A percentile compares a stretch with the other conserved stretches of the same genome.
These are phyloP conservation scores for Paramormyrops hopkinsi DNA, from an alignment of 2,797 vertebrate species.

Conservation along the genomic window DNA sequence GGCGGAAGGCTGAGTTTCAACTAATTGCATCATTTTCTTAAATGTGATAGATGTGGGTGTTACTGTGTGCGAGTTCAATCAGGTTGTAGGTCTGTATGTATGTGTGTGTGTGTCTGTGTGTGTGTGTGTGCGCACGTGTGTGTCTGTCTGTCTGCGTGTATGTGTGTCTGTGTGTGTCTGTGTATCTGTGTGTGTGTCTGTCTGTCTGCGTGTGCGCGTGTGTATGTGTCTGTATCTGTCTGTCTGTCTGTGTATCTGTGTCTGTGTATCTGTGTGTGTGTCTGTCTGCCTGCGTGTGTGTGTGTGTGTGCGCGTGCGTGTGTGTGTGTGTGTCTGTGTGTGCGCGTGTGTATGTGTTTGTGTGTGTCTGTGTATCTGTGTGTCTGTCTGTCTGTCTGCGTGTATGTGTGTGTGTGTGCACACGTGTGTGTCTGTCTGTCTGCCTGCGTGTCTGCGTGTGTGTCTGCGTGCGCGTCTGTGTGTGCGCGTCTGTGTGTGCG, in stretches of 20 bases:
- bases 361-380: neutral
- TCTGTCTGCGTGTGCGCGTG: neutral
- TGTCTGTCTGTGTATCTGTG: neutral
- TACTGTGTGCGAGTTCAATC: neutral
- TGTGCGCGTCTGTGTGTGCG: neutral
- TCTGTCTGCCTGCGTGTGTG: too few relatives aligned
- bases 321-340: too few relatives aligned
- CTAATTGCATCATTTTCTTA: neutral
- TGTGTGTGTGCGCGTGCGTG: neutral
- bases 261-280: too few relatives aligned
- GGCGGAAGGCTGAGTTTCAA: neutral
- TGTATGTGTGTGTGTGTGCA: too few relatives aligned
- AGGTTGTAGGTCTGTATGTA: neutral
- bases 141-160: neutral
- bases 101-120: neutral
- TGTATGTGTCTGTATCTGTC: neutral
- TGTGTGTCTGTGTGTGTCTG: neutral
- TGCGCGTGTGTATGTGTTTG: neutral
- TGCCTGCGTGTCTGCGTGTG: too few relatives aligned
- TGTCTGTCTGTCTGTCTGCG: too few relatives aligned
- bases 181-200: neutral
- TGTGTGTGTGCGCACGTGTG: neutral
- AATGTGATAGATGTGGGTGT: neutral
- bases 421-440: too few relatives aligned
- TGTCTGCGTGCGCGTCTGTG: too few relatives aligned